Conservation (phyloP, 2,113 vertebrate genomes). For the Ammospiza nelsoni region DNA sequence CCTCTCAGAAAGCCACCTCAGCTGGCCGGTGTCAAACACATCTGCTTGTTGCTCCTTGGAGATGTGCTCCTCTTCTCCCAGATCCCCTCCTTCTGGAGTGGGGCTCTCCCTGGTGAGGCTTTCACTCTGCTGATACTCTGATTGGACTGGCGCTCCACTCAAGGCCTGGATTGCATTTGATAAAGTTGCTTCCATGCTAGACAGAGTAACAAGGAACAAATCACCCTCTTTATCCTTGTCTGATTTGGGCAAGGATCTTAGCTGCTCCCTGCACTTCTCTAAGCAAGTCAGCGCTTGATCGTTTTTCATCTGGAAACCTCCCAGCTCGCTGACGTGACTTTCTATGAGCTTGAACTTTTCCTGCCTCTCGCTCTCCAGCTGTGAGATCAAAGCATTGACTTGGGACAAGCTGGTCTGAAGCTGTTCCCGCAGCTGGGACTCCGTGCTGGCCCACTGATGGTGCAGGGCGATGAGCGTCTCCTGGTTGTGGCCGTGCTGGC, state of each 20-base stretch:
- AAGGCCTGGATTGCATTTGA: conserved; percentile 79
- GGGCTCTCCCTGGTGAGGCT: background rate
- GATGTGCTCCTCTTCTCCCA: background rate
- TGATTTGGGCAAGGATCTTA: conserved; percentile 75
- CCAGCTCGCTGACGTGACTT: conserved; percentile 62
- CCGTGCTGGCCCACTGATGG: conserved; percentile 76
- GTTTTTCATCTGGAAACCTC: conserved; percentile 76
- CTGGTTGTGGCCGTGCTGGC: conserved; percentile 77
- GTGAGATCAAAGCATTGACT: conserved; percentile 71
- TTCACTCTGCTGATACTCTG: conserved; percentile 34
- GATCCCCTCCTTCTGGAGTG: background rate
- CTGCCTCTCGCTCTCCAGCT: conserved; percentile 75
- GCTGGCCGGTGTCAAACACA: conserved; percentile 66
- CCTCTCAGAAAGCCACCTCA: conserved; percentile 83
- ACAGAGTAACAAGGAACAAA: conserved; percentile 71
- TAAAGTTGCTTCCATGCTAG: conserved; percentile 80
- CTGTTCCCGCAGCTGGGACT: conserved; percentile 78
- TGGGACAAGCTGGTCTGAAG: conserved; percentile 81
- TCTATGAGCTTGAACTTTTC: conserved; percentile 58
- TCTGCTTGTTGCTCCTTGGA: background rate
- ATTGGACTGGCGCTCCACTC: conserved; percentile 43
- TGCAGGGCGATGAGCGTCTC: conserved; percentile 72
- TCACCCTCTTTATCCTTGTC: conserved; percentile 68
- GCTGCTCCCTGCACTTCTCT: conserved; percentile 84
- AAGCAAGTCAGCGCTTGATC: conserved; percentile 83